A percentile compares a stretch with the other conserved stretches of the same genome.
Evolutionary conservation across 2,888 invertebrate genomes (phyloP).

Genomic region (Diogma glabrata): DNA sequence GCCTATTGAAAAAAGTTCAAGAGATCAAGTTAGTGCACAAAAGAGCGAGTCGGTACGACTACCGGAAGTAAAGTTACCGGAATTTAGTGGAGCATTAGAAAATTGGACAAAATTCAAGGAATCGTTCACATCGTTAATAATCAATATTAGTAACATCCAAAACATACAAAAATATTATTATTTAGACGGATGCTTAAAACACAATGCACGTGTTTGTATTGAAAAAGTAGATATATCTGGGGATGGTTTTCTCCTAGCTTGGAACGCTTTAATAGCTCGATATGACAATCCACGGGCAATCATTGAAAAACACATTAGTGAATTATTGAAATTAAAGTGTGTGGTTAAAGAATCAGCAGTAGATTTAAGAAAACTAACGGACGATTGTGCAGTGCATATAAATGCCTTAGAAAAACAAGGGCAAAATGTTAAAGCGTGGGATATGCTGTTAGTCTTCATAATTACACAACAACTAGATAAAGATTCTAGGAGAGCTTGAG

Average conservation of each 20-base stretch:
- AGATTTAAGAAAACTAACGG: too few relatives aligned
- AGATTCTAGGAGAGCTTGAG: not conserved
- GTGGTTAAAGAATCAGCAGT: too few relatives aligned
- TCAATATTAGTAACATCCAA: not conserved
- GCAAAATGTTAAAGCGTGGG: too few relatives aligned
- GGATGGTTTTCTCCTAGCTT: not conserved
- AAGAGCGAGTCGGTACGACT: not conserved
- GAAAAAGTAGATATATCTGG: not conserved
- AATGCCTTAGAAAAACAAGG: not conserved
- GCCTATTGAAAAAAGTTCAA: too few relatives aligned
- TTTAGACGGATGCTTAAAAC: conserved; percentile 1
- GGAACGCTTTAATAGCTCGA: not conserved
- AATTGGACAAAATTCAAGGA: not conserved
- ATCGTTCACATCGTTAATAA: not conserved
- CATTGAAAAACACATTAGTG: conserved; percentile 1
- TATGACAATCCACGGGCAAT: not conserved
- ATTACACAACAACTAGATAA: not conserved
- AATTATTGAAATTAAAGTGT: not conserved
- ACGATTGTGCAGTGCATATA: not conserved
- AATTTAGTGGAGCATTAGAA: not conserved
- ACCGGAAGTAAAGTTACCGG: not conserved
- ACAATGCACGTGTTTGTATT: not conserved
- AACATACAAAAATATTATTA: not conserved
- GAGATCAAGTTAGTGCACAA: too few relatives aligned
- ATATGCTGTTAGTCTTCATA: not conserved